phyloP scores from a whole-genome alignment of 2,888 invertebrate species.

The Orthonevra nobilis region DNA sequence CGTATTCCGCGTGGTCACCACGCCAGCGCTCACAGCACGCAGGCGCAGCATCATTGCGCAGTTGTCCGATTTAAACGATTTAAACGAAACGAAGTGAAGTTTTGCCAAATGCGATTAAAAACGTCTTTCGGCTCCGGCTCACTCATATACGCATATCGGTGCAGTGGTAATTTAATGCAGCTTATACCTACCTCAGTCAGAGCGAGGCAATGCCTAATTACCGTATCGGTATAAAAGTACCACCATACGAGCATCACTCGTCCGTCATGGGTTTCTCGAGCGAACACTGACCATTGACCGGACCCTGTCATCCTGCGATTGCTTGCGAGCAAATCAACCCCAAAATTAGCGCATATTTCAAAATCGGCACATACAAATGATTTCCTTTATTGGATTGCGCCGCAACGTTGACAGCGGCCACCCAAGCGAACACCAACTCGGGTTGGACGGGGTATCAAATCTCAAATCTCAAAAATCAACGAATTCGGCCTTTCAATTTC shows the following conservation, averaged over 20 bases:
- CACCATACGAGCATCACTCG: slow-evolving; percentile 35
- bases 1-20: slow-evolving; percentile 50
- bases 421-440: slow-evolving; percentile 35
- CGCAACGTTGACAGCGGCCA: slow-evolving; percentile 65
- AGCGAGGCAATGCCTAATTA: slow-evolving; percentile 43
- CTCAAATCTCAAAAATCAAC: slow-evolving; percentile 66
- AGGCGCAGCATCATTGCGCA: slow-evolving; percentile 23
- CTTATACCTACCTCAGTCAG: slow-evolving; percentile 64
- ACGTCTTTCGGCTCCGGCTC: too few relatives aligned
- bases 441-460: too few relatives aligned
- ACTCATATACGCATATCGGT: slow-evolving; percentile 14
- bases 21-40: slow-evolving; percentile 9
- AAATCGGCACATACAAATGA: slow-evolving; percentile 52
- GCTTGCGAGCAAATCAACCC: slow-evolving; percentile 49
- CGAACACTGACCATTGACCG: neutral
- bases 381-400: slow-evolving; percentile 68
- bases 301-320: slow-evolving; percentile 16
- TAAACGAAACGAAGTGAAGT: slow-evolving; percentile 65
- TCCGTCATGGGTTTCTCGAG: slow-evolving; percentile 56
- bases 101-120: slow-evolving; percentile 71
- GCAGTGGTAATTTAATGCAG: slow-evolving; percentile 67
- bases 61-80: slow-evolving; percentile 68
- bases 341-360: slow-evolving; percentile 39
- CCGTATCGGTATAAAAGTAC: slow-evolving; percentile 65
- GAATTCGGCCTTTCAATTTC: slow-evolving; percentile 69